Base-by-base conservation (phyloP, 2,797 vertebrate species). In the Erpetoichthys calabaricus region DNA sequence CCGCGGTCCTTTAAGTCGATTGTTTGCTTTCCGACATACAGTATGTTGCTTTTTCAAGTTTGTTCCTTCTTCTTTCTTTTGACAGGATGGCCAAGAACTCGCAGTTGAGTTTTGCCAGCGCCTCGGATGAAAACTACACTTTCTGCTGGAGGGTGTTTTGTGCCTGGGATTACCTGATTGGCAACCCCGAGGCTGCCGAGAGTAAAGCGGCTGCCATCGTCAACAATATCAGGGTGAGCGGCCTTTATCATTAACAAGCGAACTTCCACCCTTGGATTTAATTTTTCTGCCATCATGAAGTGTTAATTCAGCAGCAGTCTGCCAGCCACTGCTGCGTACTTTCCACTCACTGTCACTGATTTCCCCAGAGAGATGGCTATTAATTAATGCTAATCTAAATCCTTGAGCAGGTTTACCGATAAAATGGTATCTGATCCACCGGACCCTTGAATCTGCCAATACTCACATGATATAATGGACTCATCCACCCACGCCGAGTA, bases 81-180 rank as follows among this genome's bases (percentile, higher is more conserved):
- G 64, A 88, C 69, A 99, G 95, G 75, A 98, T 99, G 95, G 95
- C 95, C 3, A 97, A 86, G 72, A 99, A 98, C 77, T 98, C 96
- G 0, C 85, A 91, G 9, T 80, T 86, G 47, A 98, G 94, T 76
- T 80, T 99, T 47, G 90, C 93, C 59, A 92, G 94, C 0, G 89
- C 91, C 4, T 97, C 94, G 3, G 85, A 91, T 59, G 95, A 99
- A 76, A 94, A 91, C 74, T 99, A 93, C 58, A 93, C 95, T 0
- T 99, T 99, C 78, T 99, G 96, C 66, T 98, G 96, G 96, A 78
- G 91, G n/a, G 75, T 99, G 2, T 98, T 99, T 70, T 98, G 95
- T 51, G 96, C 96, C 45, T 99, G 96, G 96, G 96, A 99, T 67
- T 99, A 92, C 65, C 84, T 99, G 64, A 99, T 99, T 43, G 96